phyloP scores from a whole-genome alignment of 2,888 invertebrate genomes.

The Congeria kusceri region DNA sequence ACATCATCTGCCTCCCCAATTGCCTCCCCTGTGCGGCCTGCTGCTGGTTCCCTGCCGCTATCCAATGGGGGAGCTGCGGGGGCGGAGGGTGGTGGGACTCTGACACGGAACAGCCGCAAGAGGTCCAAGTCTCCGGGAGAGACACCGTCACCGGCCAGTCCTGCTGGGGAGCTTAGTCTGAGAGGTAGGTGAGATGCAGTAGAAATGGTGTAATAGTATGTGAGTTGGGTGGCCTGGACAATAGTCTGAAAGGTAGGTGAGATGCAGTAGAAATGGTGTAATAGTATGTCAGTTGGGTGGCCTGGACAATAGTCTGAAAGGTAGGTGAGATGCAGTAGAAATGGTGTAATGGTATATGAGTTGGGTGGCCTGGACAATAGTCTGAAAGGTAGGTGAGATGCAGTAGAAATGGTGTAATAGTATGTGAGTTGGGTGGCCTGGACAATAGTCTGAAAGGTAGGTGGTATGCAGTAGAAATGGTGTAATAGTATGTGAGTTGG shows the following conservation, averaged over 20 bases:
- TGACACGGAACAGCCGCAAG: conserved; percentile 19
- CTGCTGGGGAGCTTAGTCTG: conserved; percentile 35
- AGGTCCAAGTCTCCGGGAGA: conserved; percentile 43
- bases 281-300: not conserved
- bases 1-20: conserved; percentile 39
- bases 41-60: conserved; percentile 41
- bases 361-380: conserved; percentile 8
- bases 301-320: conserved; percentile 47
- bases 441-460: conserved; percentile 72
- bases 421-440: not conserved
- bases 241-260: conserved; percentile 57
- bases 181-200: conserved; percentile 55
- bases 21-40: conserved; percentile 38
- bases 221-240: conserved; percentile 10
- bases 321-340: conserved; percentile 35
- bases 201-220: not conserved
- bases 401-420: not conserved
- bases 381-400: conserved; percentile 57
- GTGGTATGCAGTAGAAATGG: not conserved
- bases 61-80: conserved; percentile 21
- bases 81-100: conserved; percentile 30
- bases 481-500: not conserved
- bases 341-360: not conserved
- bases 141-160: conserved; percentile 43
- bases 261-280: not conserved